Conservation (phyloP, 1,140 invertebrate species). For the Macrotrachela quadricornifera region DNA sequence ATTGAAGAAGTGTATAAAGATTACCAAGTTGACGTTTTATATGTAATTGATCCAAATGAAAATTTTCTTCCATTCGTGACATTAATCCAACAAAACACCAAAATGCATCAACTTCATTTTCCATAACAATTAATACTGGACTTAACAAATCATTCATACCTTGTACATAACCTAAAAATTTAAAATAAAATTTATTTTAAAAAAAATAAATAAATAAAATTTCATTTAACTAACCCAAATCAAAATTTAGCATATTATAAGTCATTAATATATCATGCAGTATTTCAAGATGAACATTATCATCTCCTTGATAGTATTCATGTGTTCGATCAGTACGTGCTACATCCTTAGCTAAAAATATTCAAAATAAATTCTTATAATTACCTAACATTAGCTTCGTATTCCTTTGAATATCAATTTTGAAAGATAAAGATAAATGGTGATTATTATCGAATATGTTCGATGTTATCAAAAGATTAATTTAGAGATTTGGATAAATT, state of each 20-base stretch:
- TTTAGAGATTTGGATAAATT: too few species aligned
- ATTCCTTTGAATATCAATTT: too few species aligned
- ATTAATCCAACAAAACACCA: constrained; percentile 99
- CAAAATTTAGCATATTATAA: constrained; percentile 99
- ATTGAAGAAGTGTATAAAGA: constrained; percentile 53
- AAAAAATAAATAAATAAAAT: too few species aligned
- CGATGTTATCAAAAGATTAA: too few species aligned
- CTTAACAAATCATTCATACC: constrained; percentile 90
- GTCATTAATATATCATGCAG: constrained; percentile 86
- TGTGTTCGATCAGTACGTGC: constrained; percentile 77
- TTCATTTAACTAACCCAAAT: constrained; percentile 39
- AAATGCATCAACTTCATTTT: constrained; percentile 80
- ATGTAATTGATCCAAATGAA: constrained; percentile 77
- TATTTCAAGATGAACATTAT: constrained; percentile 62
- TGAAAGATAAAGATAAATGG: too few species aligned
- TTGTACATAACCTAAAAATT: constrained; percentile 36
- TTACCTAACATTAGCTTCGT: too few species aligned
- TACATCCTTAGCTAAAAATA: constrained; percentile 73
- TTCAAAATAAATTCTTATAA: not conserved
- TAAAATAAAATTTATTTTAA: not conserved
- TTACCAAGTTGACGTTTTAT: constrained; percentile 79
- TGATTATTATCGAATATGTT: too few species aligned
- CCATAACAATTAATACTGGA: constrained; percentile 67
- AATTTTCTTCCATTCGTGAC: constrained; percentile 78
- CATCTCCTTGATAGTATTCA: constrained; percentile 56